Percentiles rank a stretch among this genome's conserved stretches.
phyloP scores from a whole-genome alignment of 2,888 invertebrate species.

The Sphaeridia pumilis region DNA sequence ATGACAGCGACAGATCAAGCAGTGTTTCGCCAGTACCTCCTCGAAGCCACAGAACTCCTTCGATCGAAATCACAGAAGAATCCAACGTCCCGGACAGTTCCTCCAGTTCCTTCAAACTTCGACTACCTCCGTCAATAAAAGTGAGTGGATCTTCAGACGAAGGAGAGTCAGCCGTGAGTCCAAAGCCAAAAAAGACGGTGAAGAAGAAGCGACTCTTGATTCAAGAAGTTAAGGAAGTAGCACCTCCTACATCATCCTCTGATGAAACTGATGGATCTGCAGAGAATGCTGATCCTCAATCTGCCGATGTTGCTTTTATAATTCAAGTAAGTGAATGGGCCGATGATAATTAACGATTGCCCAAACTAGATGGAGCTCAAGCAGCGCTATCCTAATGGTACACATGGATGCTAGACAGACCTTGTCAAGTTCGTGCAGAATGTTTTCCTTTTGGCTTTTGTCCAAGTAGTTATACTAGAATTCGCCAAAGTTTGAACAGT shows the following conservation, averaged over 20 bases:
- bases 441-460: too few relatives aligned
- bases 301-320: conserved; percentile 52
- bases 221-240: conserved; percentile 38
- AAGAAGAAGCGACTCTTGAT: conserved; percentile 37
- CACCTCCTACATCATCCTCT: conserved; percentile 18
- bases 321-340: conserved; percentile 49
- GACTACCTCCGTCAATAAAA: background rate
- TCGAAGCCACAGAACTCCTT: conserved; percentile 16
- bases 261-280: conserved; percentile 21
- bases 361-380: too few relatives aligned
- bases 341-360: too few relatives aligned
- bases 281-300: conserved; percentile 38
- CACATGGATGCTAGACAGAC: too few relatives aligned
- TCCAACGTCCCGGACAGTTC: background rate
- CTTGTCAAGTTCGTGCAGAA: too few relatives aligned
- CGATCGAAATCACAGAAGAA: conserved; percentile 6
- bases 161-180: conserved; percentile 2
- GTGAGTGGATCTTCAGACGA: background rate
- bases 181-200: conserved; percentile 27
- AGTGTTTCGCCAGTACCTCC: conserved; percentile 8
- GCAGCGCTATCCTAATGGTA: too few relatives aligned
- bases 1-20: conserved; percentile 6
- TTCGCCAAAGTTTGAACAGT: too few relatives aligned
- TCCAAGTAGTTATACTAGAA: too few relatives aligned
- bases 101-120: background rate